phyloP scores from a whole-genome alignment of 2,888 invertebrate genomes.

The Podabrus alpinus region DNA sequence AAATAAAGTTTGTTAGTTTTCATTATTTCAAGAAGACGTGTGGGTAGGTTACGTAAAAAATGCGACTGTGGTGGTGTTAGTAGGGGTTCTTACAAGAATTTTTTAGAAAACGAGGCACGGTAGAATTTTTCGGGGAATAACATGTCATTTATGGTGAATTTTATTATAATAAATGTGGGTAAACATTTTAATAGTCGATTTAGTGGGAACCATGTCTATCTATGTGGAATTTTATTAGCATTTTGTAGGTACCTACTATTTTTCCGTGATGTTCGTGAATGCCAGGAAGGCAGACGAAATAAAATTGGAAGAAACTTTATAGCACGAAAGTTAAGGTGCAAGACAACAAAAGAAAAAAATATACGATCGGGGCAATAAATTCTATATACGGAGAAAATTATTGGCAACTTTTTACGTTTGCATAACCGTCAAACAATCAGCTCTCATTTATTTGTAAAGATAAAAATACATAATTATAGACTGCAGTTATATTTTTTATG shows the following conservation, averaged over 20 bases:
- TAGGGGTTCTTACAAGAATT: background rate
- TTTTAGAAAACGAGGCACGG: conserved; percentile 10
- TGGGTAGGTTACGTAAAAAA: background rate
- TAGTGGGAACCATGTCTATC: conserved; percentile 5
- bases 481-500: too few relatives aligned
- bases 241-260: background rate
- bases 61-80: conserved; percentile 1
- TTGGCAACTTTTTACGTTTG: too few relatives aligned
- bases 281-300: background rate
- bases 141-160: conserved; percentile 21
- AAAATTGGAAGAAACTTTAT: too few relatives aligned
- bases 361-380: too few relatives aligned
- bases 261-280: background rate
- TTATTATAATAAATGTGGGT: conserved; percentile 23
- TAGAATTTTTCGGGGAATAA: conserved; percentile 17
- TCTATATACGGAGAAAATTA: too few relatives aligned
- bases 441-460: too few relatives aligned
- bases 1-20: background rate
- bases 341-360: too few relatives aligned
- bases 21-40: background rate
- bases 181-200: conserved; percentile 20
- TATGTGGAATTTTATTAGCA: background rate
- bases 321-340: too few relatives aligned
- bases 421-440: too few relatives aligned
- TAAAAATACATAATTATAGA: too few relatives aligned